Base-by-base conservation (phyloP, 2,888 invertebrate species). In the Adineta ricciae region DNA sequence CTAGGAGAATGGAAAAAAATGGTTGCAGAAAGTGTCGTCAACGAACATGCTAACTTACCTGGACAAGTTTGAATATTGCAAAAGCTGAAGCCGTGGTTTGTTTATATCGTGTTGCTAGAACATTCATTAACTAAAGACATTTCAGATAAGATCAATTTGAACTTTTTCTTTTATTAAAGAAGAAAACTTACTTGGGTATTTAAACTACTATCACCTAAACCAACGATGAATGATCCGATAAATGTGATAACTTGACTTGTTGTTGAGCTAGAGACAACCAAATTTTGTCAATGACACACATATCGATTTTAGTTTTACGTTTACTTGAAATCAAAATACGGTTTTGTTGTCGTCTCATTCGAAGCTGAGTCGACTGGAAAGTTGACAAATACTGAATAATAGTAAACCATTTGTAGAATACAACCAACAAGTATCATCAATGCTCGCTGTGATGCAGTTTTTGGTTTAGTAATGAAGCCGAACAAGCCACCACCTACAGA, bases 161-260 rank as follows among this genome's bases (percentile, higher is more conserved):
- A 49, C 49, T 11, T 27, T 9, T 46, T 21, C 5, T 36, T 46
- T 24, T n/a, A n/a, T n/a, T n/a, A n/a, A n/a, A n/a, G n/a, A 19
- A 50, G 56, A 46, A 83, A 3, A 78, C 46, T 86, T 86, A 91
- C 90, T 89, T 92, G 92, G 0, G 98, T 98, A 89, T 98, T 98
- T 92, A 94, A 97, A 90, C 97, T 96, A n/a, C 96, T 95, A 90
- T 99, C 98, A 0, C 96, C 98, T 88, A 99, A 94, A 0, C 98
- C 98, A 46, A 99, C 92, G 0, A 97, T 92, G 88, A 96, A 94
- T 86, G 96, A 41, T 9, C 73, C 95, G 91, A 96, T 96, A 85
- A 95, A 91, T 91, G 99, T 93, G 0, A 97, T 97, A 83, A 91
- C 1, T 92, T 91, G 73, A 41, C 73, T 78, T 41, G 41, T n/a